Conservation (phyloP, 1,140 invertebrate genomes). For the Drosophila lowei region DNA sequence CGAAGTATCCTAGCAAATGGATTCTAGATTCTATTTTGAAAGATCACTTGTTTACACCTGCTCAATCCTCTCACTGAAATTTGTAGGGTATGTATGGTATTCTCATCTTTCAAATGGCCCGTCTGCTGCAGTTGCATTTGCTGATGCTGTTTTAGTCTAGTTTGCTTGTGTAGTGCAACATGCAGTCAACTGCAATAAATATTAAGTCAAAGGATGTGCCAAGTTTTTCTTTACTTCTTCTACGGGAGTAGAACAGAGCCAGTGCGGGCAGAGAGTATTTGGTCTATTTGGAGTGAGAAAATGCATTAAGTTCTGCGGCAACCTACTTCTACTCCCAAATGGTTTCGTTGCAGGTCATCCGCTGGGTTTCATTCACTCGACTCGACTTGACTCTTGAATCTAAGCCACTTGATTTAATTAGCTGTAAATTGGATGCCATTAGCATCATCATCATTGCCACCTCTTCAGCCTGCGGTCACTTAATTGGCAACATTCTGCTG, state of each 20-base stretch:
- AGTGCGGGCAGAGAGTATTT: no score
- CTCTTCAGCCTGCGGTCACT: background rate
- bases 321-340: no score
- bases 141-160: background rate
- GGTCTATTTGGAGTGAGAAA: no score
- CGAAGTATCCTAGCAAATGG: no score
- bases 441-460: slow-evolving; percentile 12
- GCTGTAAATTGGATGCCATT: slow-evolving; percentile 45
- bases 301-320: no score
- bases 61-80: no score
- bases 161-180: slow-evolving; percentile 19
- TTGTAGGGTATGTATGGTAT: background rate
- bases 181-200: slow-evolving; percentile 63
- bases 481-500: background rate
- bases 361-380: background rate
- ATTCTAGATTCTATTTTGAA: no score
- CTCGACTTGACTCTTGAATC: background rate
- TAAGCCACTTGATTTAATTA: slow-evolving; percentile 57
- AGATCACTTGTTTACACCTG: no score
- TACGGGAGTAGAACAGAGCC: no score
- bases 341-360: no score
- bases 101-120: background rate
- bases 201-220: slow-evolving; percentile 47
- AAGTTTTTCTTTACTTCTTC: slow-evolving; percentile 12
- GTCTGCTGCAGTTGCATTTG: background rate